Base-by-base conservation (phyloP, 2,888 invertebrate genomes). In the Agonum fuliginosum region DNA sequence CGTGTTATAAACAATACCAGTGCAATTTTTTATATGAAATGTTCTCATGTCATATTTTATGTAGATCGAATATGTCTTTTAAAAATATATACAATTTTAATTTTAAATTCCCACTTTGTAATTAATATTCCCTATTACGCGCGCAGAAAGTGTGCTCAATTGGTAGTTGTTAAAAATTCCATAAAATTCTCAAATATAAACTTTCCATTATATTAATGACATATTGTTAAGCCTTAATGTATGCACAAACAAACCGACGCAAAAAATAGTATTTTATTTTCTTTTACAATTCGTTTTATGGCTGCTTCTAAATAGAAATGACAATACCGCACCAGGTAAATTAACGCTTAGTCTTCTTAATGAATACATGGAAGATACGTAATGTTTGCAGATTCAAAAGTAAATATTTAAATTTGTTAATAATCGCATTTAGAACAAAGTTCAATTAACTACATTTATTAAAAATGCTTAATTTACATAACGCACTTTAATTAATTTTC, bases 401-500 rank as follows among this genome's bases (percentile, higher is more conserved):
- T 19, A 46, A 46, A 46, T 46, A 46, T 46, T 46, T 46, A 46
- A 46, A 46, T 17, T 46, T 12, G 1, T 17, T 46, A 46, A 46
- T 8, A 19, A 46, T n/a, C 12, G 4, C 12, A 10, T 41, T n/a
- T n/a, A n/a, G n/a, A n/a, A n/a, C 41, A 46, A 46, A 46, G 17
- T 46, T 12, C 46, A 46, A 46, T 46, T n/a, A 46, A 6, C 3
- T 17, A n/a, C n/a, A n/a, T n/a, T n/a, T n/a, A n/a, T n/a, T n/a
- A n/a, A n/a, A n/a, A n/a, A n/a, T n/a, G n/a, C n/a, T n/a, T n/a
- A n/a, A n/a, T n/a, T n/a, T n/a, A n/a, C n/a, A n/a, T n/a, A n/a
- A n/a, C n/a, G n/a, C n/a, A n/a, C n/a, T n/a, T n/a, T n/a, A n/a
- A n/a, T n/a, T n/a, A n/a, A n/a, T n/a, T n/a, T n/a, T n/a, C n/a